Evolutionary conservation across 2,797 vertebrate genomes (phyloP).

Genomic region (Sciaenops ocellatus): DNA sequence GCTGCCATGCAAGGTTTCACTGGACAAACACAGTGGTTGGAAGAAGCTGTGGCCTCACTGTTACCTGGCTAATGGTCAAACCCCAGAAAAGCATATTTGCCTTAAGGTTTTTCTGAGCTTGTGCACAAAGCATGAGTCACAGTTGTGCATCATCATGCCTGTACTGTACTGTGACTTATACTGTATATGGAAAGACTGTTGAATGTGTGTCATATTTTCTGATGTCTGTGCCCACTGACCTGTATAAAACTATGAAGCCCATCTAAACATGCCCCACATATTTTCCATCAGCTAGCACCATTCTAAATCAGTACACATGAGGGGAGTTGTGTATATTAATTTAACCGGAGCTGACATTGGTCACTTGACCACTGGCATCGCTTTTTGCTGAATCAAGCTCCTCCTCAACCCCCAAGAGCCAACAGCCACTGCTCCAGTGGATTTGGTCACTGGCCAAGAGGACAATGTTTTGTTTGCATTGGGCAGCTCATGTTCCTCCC

Average conservation of each 20-base stretch:
- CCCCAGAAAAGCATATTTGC: conserved; percentile 22
- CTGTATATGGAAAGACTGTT: conserved; percentile 9
- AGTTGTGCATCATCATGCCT: neutral
- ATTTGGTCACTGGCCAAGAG: conserved; percentile 35
- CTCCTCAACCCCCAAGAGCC: neutral
- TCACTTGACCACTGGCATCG: conserved; percentile 27
- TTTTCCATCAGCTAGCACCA: conserved; percentile 56
- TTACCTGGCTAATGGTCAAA: conserved; percentile 37
- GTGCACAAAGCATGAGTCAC: conserved; percentile 16
- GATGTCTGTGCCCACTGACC: conserved; percentile 63
- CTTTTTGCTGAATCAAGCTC: conserved; percentile 37
- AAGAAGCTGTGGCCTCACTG: conserved; percentile 19
- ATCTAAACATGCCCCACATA: conserved; percentile 18
- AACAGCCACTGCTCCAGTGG: neutral
- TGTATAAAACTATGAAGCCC: conserved; percentile 45
- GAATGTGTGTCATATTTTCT: conserved; percentile 48
- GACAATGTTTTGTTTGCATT: conserved; percentile 24
- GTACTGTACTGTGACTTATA: neutral
- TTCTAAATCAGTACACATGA: conserved; percentile 58
- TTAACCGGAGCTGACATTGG: conserved; percentile 1
- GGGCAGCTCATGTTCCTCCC: neutral
- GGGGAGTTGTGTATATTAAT: conserved; percentile 26
- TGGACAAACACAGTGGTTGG: conserved; percentile 30
- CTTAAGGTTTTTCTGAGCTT: conserved; percentile 17
- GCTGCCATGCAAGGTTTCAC: conserved; percentile 32